These are phyloP conservation scores for Trichonephila inaurata DNA, from an alignment of 1,140 invertebrate genomes.

Conservation along the genomic window DNA sequence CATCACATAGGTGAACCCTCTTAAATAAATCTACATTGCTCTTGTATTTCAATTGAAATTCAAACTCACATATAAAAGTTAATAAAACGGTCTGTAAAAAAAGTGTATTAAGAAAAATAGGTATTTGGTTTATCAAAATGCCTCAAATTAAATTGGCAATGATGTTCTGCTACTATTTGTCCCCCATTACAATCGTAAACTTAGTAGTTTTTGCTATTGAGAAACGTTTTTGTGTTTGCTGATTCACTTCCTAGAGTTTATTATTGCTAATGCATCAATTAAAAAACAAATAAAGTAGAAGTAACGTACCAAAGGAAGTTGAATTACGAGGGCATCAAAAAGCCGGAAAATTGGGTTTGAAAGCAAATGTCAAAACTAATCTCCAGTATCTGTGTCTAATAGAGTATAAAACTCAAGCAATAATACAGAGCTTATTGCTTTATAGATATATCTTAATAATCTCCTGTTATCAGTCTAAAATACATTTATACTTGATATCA, in stretches of 20 bases:
- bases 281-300: neutral
- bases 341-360: constrained; percentile 16
- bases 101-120: no score
- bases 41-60: no score
- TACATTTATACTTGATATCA: constrained; percentile 63
- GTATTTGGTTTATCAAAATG: no score
- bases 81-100: no score
- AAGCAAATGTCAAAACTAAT: constrained; percentile 35
- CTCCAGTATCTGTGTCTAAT: neutral
- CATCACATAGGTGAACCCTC: no score
- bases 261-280: neutral
- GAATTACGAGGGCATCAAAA: neutral
- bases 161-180: no score
- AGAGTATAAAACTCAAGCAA: constrained; percentile 20
- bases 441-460: constrained; percentile 56
- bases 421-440: neutral
- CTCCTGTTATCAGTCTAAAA: constrained; percentile 48
- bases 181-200: no score
- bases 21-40: no score
- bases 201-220: no score
- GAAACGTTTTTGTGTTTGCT: neutral
- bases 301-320: neutral
- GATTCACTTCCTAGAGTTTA: neutral
- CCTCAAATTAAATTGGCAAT: no score
- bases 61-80: no score